A percentile compares a stretch with the other conserved stretches of the same genome.
These are phyloP conservation scores for Porites australiensis DNA, from an alignment of 64 coral and sea anemone genomes.

Conservation along the genomic window DNA sequence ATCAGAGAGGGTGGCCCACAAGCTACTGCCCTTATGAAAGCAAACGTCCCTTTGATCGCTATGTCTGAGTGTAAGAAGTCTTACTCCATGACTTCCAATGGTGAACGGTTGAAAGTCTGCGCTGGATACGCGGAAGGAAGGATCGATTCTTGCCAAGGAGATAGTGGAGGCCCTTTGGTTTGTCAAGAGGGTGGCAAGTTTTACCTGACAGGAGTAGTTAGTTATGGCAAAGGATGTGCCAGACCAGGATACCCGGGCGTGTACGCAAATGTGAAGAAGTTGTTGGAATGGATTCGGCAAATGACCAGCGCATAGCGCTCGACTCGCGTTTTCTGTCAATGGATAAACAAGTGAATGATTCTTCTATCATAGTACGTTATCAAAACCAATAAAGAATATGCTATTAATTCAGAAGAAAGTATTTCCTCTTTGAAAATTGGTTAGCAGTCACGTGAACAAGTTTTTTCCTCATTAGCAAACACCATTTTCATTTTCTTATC, in stretches of 20 bases:
- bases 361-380: no score
- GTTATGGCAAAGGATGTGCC: constrained; percentile 23
- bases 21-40: not conserved
- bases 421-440: no score
- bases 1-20: not conserved
- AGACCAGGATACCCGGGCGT: not conserved
- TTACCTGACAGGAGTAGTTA: constrained; percentile 29
- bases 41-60: not conserved
- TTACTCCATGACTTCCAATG: not conserved
- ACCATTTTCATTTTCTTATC: no score
- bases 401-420: no score
- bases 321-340: no score
- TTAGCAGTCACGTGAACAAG: no score
- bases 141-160: constrained; percentile 39
- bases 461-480: no score
- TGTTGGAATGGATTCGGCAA: constrained; percentile 14
- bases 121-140: not conserved
- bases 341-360: no score
- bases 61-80: not conserved
- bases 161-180: constrained; percentile 42
- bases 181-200: constrained; percentile 4
- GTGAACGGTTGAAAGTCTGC: not conserved
- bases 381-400: no score
- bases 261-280: constrained; percentile 1
- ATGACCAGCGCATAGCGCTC: not conserved